Evolutionary conservation across 1,140 invertebrate species (phyloP), one percentile per base, ranked within the genome.

Genomic region (Lordiphosa clarofinis): DNA sequence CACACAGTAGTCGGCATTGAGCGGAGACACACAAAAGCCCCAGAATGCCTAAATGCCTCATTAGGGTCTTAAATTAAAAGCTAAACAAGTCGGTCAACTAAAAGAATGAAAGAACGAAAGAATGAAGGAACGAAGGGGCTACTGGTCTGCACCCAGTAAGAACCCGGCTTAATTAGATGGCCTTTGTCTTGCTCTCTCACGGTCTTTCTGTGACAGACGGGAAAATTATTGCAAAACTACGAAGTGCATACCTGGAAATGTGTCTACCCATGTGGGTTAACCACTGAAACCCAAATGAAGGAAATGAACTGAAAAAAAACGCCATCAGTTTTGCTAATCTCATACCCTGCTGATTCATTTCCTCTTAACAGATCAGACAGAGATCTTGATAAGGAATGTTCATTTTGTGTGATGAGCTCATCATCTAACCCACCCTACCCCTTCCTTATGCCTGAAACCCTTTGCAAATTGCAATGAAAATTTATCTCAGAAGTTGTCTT

Each of bases 1-100:
- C 56, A 63, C 75, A 81, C 76, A 81, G 76, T 82, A 81, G 76
- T 81, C 76, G 76, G 76, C 76, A 81, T 82, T 81, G 76, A 81
- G 15, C 12, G 46, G 31, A 82, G 73, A 82, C 71, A 81, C 60
- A 75, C 57, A 79, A 79, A 46, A 46, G 43, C 43, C 72, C 60
- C 65, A 81, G 75, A 81, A 81, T 69, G 78, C 73, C 78, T 70
- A 84, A 84, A 84, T 76, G 78, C 58, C 78, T 81, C 72, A 82
- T 84, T 82, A 78, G 60, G 73, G 78, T 72, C 78, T 76, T 76
- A 76, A 84, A 82, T 84, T 82, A 69, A 82, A 82, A 46, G 76
- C 76, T 72, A 82, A 72, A 44, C 68, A 72, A 84, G 49, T 76
- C 78, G 78, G 72, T 76, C 73, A 84, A 76, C 68, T 67, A 56